Percentiles rank a stretch among this genome's conserved stretches.
phyloP scores from a whole-genome alignment of 2,888 invertebrate genomes.

The Ditylenchus weischeri region DNA sequence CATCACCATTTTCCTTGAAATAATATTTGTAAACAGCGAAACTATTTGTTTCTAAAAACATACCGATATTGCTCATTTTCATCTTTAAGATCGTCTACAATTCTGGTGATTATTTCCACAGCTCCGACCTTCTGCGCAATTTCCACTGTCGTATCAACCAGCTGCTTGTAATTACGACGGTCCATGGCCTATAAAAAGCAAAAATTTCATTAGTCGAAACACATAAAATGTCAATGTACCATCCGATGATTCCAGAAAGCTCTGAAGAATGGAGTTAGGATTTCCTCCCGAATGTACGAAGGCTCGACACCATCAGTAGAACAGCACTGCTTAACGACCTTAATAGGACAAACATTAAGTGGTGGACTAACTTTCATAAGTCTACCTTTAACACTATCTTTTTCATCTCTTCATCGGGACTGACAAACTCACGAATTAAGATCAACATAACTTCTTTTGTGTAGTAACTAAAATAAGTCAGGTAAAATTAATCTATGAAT shows the following conservation, averaged over 20 bases:
- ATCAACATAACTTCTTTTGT: conserved; percentile 99
- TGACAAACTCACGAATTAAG: conserved; percentile 96
- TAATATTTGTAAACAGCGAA: neutral
- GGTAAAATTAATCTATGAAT: neutral
- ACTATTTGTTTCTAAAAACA: neutral
- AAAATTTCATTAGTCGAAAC: too few relatives aligned
- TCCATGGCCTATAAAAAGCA: conserved; percentile 71
- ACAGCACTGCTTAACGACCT: conserved; percentile 99
- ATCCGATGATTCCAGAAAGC: conserved; percentile 99
- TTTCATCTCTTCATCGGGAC: conserved; percentile 99
- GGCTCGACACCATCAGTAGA: conserved; percentile 99
- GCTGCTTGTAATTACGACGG: conserved; percentile 77
- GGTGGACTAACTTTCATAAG: conserved; percentile 8
- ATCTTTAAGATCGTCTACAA: conserved; percentile 97
- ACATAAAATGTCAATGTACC: conserved; percentile 59
- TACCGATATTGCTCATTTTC: conserved; percentile 80
- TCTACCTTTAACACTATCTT: conserved; percentile 95
- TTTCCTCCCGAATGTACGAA: conserved; percentile 98
- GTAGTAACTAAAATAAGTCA: conserved; percentile 74
- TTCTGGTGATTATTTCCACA: conserved; percentile 91
- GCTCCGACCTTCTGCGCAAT: conserved; percentile 96
- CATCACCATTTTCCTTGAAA: conserved; percentile 92
- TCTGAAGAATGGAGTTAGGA: conserved; percentile 61
- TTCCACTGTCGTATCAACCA: conserved; percentile 98
- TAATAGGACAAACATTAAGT: conserved; percentile 3